These are phyloP conservation scores for Fregata magnificens DNA, from an alignment of 2,113 vertebrate genomes.

Conservation along the genomic window DNA sequence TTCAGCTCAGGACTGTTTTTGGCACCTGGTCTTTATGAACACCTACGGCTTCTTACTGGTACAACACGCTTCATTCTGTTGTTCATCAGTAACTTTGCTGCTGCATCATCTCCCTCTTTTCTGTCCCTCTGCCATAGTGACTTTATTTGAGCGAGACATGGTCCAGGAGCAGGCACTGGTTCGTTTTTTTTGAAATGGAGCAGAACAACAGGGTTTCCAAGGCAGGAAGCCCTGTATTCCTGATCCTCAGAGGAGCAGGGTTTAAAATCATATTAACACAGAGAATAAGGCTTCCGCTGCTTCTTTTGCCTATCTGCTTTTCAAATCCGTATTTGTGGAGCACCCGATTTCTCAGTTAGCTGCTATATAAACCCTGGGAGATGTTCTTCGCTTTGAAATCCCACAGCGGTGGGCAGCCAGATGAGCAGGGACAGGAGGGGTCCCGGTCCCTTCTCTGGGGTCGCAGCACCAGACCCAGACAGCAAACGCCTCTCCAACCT, in stretches of 20 bases:
- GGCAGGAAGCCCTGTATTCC: background rate
- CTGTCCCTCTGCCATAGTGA: background rate
- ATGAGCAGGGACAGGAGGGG: background rate
- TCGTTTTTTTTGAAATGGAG: background rate
- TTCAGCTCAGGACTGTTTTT: background rate
- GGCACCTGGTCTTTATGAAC: background rate
- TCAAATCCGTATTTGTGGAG: fast-evolving
- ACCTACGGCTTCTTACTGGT: background rate
- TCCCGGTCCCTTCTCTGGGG: fast-evolving
- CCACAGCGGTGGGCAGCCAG: fast-evolving
- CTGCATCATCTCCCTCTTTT: background rate
- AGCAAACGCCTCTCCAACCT: background rate
- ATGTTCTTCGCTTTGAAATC: background rate
- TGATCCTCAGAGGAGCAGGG: background rate
- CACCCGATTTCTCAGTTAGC: background rate
- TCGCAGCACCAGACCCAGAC: background rate
- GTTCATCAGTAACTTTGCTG: background rate
- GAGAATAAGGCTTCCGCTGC: background rate
- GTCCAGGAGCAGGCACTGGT: background rate
- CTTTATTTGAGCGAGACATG: background rate
- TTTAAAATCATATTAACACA: background rate
- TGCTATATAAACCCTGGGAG: background rate
- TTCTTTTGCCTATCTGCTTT: background rate
- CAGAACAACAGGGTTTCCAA: background rate
- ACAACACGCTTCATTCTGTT: fast-evolving